A percentile compares a stretch with the other conserved stretches of the same genome.
Evolutionary conservation across 2,113 vertebrate genomes (phyloP).

Genomic region (Nansenia antarctica): DNA sequence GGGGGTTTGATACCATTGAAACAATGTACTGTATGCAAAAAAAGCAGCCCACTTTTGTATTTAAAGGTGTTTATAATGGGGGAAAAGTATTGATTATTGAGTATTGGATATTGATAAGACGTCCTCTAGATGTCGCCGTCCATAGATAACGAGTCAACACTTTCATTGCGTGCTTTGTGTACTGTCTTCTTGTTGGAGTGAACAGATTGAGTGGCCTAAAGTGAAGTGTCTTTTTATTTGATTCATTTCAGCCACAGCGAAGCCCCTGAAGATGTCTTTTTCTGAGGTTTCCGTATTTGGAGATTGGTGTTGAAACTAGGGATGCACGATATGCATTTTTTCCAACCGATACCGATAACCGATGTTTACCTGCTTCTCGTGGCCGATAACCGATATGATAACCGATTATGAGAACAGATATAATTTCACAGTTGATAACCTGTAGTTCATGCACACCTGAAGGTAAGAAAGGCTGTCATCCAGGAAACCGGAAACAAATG

Average conservation of each 20-base stretch:
- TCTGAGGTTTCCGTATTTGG: constrained; percentile 6
- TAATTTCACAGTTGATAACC: no score
- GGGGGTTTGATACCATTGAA: constrained; percentile 11
- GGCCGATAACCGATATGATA: no score
- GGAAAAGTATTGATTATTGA: no score
- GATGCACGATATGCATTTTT: no score
- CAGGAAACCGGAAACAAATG: no score
- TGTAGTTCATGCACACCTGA: no score
- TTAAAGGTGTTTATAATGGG: constrained; percentile 68
- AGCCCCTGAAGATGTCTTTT: neutral
- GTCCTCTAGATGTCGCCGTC: constrained; percentile 13
- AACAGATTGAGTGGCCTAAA: constrained; percentile 9
- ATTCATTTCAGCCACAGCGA: constrained; percentile 22
- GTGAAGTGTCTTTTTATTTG: constrained; percentile 22
- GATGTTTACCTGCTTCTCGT: no score
- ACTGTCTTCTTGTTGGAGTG: constrained; percentile 16
- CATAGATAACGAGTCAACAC: constrained; percentile 4
- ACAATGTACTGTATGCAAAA: constrained; percentile 50
- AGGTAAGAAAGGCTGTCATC: no score
- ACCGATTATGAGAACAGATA: no score
- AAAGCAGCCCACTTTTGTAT: constrained; percentile 43
- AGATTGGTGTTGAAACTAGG: constrained; percentile 10
- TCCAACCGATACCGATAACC: no score
- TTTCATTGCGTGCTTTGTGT: neutral
- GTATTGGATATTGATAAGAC: constrained; percentile 19